Evolutionary conservation across 2,113 vertebrate species (phyloP).

Genomic region (Athene noctua): DNA sequence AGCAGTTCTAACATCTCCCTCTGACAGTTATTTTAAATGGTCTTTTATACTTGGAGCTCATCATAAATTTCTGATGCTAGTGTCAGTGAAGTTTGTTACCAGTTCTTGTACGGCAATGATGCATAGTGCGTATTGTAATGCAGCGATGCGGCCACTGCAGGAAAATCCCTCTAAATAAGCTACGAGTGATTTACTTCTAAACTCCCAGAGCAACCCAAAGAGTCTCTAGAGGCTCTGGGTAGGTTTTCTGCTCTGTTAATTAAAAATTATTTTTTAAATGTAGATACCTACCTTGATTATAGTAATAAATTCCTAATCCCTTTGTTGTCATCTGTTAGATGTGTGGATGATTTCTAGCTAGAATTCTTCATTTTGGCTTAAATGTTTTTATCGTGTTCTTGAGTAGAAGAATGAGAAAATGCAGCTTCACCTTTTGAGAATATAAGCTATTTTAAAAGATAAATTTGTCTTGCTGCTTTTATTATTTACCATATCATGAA

Average conservation of each 20-base stretch:
- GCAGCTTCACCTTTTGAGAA: neutral
- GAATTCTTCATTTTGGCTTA: neutral
- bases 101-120: neutral
- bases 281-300: neutral
- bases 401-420: neutral
- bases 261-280: neutral
- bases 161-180: neutral
- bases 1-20: neutral
- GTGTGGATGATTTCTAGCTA: neutral
- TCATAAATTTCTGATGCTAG: neutral
- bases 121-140: rapidly evolving
- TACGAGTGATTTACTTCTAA: neutral
- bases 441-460: slow-evolving; percentile 10
- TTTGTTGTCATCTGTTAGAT: neutral
- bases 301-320: neutral
- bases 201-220: neutral
- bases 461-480: neutral
- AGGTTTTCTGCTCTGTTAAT: slow-evolving; percentile 22
- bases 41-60: neutral
- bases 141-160: neutral
- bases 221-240: neutral
- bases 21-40: neutral
- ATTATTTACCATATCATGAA: neutral
- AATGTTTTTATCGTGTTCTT: neutral
- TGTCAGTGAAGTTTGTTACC: neutral